Percentiles rank a stretch among this genome's conserved stretches.
phyloP scores from a whole-genome alignment of 23 tunicate species.

The Trididemnum clinides region DNA sequence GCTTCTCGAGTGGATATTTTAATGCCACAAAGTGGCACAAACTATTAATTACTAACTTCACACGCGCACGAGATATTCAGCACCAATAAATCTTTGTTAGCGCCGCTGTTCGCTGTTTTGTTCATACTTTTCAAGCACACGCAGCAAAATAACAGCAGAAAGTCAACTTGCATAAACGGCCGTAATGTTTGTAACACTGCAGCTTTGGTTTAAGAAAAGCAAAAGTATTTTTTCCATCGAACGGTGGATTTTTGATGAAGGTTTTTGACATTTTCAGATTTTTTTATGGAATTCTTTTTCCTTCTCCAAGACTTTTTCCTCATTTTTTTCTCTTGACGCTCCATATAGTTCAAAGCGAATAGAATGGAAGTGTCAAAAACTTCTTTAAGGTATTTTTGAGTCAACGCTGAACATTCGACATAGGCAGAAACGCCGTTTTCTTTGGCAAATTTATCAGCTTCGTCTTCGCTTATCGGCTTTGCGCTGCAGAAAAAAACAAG shows the following conservation, averaged over 20 bases:
- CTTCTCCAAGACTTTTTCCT: slow-evolving; percentile 12
- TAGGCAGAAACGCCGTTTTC: slow-evolving; percentile 64
- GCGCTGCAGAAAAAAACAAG: slow-evolving; percentile 43
- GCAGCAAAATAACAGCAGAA: too few species aligned
- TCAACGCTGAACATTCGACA: slow-evolving; percentile 98
- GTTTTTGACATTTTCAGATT: neutral
- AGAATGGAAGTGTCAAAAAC: slow-evolving; percentile 92
- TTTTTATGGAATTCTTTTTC: neutral
- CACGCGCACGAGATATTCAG: too few species aligned
- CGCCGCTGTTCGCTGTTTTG: too few species aligned
- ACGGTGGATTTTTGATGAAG: neutral
- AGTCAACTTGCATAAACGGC: too few species aligned
- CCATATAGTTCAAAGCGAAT: slow-evolving; percentile 70
- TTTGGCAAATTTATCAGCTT: slow-evolving; percentile 55
- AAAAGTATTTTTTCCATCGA: neutral
- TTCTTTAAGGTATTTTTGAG: slow-evolving; percentile 89
- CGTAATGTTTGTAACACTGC: too few species aligned
- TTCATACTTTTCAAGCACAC: too few species aligned
- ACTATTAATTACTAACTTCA: too few species aligned
- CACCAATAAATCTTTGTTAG: too few species aligned
- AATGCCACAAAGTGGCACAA: too few species aligned
- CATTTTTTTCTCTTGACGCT: slow-evolving; percentile 48
- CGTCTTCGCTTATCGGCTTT: slow-evolving; percentile 73
- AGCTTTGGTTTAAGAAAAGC: neutral
- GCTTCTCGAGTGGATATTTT: too few species aligned